Conservation (phyloP, 1,140 invertebrate species). For the Drosophila mauritiana region DNA sequence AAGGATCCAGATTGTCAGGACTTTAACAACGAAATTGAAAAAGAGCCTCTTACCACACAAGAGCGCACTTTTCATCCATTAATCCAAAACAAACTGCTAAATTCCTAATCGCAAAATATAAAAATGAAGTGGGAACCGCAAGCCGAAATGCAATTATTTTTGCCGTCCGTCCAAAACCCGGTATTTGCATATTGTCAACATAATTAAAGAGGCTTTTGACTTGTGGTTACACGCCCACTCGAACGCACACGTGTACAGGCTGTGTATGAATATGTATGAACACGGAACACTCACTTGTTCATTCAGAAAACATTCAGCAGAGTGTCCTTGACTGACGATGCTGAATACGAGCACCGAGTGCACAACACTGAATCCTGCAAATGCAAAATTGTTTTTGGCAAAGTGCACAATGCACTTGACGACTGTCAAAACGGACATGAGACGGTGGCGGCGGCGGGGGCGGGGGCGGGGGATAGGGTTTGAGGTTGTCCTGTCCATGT, state of each 20-base stretch:
- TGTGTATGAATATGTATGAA: slow-evolving; percentile 35
- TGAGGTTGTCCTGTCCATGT: slow-evolving; percentile 27
- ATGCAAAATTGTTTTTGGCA: slow-evolving; percentile 79
- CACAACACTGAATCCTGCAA: slow-evolving; percentile 6
- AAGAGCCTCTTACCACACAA: not conserved
- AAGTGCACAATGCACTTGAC: slow-evolving; percentile 82
- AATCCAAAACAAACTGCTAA: slow-evolving; percentile 13
- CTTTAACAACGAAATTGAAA: not conserved
- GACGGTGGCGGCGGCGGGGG: slow-evolving; percentile 10
- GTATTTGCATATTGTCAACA: slow-evolving; percentile 63
- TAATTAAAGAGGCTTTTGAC: slow-evolving; percentile 61
- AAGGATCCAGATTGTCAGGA: not conserved
- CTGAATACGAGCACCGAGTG: slow-evolving; percentile 17
- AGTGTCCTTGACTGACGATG: slow-evolving; percentile 51
- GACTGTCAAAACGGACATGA: slow-evolving; percentile 74
- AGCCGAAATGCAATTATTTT: slow-evolving; percentile 54
- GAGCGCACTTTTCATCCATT: slow-evolving; percentile 1
- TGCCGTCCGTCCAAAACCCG: slow-evolving; percentile 29
- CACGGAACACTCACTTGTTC: slow-evolving; percentile 38
- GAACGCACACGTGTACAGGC: slow-evolving; percentile 14
- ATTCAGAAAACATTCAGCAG: slow-evolving; percentile 49
- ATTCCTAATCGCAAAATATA: slow-evolving; percentile 21
- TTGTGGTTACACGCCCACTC: slow-evolving; percentile 49
- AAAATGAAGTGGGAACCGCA: slow-evolving; percentile 24
- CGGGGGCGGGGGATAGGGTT: not conserved